phyloP scores from a whole-genome alignment of 2,888 invertebrate species.

The Gastracanthus pulcherrimus region DNA sequence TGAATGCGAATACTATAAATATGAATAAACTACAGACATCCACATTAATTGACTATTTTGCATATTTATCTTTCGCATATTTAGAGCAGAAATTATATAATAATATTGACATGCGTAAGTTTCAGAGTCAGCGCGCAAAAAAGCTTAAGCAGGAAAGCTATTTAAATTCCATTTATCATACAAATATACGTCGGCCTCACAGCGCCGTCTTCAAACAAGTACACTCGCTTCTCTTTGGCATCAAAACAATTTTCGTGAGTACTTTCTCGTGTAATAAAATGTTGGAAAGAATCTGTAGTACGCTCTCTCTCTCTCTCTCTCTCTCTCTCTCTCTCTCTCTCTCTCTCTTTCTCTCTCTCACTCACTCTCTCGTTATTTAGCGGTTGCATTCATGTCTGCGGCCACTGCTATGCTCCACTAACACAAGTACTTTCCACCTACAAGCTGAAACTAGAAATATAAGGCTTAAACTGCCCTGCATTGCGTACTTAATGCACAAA shows the following conservation, averaged over 20 bases:
- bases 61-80: too few relatives aligned
- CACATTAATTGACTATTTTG: too few relatives aligned
- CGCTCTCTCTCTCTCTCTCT: neutral
- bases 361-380: neutral
- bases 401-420: neutral
- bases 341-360: neutral
- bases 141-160: neutral
- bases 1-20: too few relatives aligned
- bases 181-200: neutral
- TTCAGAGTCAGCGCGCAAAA: neutral
- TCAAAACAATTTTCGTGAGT: conserved; percentile 4
- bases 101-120: too few relatives aligned
- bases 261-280: conserved; percentile 11
- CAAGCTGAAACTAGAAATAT: too few relatives aligned
- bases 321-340: neutral
- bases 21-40: too few relatives aligned
- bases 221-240: neutral
- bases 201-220: neutral
- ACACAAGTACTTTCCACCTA: too few relatives aligned
- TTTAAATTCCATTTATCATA: conserved; percentile 8
- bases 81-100: neutral
- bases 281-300: neutral
- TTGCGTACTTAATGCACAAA: too few relatives aligned
- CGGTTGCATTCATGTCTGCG: neutral
- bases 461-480: too few relatives aligned